Conservation (phyloP, 2,888 invertebrate species). For the Orthosia cruda region DNA sequence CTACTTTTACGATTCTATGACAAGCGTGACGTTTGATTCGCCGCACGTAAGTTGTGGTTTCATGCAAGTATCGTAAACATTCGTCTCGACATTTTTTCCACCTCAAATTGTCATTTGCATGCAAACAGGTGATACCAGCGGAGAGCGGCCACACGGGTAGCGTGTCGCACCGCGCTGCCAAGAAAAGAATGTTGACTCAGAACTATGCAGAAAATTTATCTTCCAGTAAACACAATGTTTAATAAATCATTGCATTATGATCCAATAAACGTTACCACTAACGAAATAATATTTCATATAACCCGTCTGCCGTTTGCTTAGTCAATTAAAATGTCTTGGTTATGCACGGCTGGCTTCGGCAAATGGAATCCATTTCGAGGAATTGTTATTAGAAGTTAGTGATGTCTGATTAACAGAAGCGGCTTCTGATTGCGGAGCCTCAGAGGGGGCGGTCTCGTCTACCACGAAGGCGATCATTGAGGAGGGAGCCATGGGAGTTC, state of each 20-base stretch:
- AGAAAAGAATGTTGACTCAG: conserved; percentile 45
- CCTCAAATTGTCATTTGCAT: conserved; percentile 39
- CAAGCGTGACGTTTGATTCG: conserved; percentile 29
- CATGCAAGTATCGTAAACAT: conserved; percentile 41
- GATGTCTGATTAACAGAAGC: conserved; percentile 77
- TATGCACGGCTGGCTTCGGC: conserved; percentile 17
- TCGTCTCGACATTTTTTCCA: conserved; percentile 27
- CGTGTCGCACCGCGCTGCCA: conserved; percentile 36
- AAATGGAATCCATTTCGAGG: conserved; percentile 29
- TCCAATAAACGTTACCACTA: conserved; percentile 45
- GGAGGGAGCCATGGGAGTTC: conserved; percentile 73
- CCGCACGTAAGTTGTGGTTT: conserved; percentile 41
- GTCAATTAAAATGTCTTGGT: conserved; percentile 17
- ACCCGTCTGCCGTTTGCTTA: conserved; percentile 55
- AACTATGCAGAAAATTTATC: conserved; percentile 41
- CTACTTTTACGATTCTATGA: conserved; percentile 22
- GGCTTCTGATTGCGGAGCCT: conserved; percentile 84
- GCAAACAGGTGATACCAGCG: conserved; percentile 20
- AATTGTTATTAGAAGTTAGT: conserved; percentile 54
- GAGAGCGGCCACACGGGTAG: neutral
- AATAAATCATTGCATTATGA: conserved; percentile 48
- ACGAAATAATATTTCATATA: conserved; percentile 48
- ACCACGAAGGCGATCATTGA: conserved; percentile 83
- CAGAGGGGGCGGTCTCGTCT: conserved; percentile 81
- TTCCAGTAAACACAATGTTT: conserved; percentile 30